Evolutionary conservation across 2,113 vertebrate genomes (phyloP).

Genomic region (Craseonycteris thonglongyai): DNA sequence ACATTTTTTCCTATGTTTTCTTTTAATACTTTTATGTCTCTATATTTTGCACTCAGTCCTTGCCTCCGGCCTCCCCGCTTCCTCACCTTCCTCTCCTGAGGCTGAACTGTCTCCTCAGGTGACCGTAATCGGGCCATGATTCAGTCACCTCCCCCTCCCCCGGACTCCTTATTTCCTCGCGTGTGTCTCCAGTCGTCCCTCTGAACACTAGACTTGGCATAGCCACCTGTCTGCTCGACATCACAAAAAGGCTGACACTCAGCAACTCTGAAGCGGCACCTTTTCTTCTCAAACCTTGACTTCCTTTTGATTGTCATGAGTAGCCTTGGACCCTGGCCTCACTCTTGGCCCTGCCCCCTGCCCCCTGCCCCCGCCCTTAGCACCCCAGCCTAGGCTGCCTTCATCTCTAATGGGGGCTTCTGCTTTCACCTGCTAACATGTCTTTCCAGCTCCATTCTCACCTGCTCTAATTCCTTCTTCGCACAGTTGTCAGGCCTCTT

Average conservation of each 20-base stretch:
- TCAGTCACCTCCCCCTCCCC: fast-evolving
- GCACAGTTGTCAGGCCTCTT: not conserved
- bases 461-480: not conserved
- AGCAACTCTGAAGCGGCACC: not conserved
- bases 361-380: not conserved
- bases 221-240: not conserved
- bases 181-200: not conserved
- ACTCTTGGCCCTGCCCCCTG: fast-evolving
- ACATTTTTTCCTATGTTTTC: not conserved
- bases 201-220: not conserved
- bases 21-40: not conserved
- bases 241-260: not conserved
- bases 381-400: not conserved
- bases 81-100: not conserved
- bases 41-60: not conserved
- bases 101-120: not conserved
- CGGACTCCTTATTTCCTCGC: not conserved
- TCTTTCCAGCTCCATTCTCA: not conserved
- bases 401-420: not conserved
- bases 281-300: not conserved
- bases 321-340: not conserved
- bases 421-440: not conserved
- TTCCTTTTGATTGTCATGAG: not conserved
- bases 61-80: not conserved
- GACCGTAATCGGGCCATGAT: fast-evolving